These are phyloP conservation scores for Syngnathus scovelli DNA, from an alignment of 2,113 vertebrate species.

Conservation along the genomic window DNA sequence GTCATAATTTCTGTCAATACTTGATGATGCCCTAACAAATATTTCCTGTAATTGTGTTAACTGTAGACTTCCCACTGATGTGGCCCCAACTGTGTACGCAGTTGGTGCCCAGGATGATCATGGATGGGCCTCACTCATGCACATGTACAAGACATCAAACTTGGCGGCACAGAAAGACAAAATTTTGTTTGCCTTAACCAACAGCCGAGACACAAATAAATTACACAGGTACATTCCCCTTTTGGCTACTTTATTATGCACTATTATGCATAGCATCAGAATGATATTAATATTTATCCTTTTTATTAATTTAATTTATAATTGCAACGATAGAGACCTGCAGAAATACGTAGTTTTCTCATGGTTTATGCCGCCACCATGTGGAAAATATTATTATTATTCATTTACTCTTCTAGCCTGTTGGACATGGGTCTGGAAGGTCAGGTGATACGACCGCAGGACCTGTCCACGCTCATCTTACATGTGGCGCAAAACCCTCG, in stretches of 20 bases:
- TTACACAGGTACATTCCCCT: constrained; percentile 49
- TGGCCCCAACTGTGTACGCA: constrained; percentile 66
- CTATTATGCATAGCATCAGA: too few relatives aligned
- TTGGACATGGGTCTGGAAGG: constrained; percentile 69
- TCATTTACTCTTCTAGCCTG: constrained; percentile 43
- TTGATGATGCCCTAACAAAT: constrained; percentile 12
- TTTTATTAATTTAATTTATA: too few relatives aligned
- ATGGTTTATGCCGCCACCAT: constrained; percentile 32
- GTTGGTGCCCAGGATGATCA: constrained; percentile 66
- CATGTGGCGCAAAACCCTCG: constrained; percentile 64
- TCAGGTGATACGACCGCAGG: constrained; percentile 66
- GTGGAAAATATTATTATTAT: constrained; percentile 16
- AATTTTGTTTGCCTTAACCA: constrained; percentile 66
- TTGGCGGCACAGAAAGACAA: constrained; percentile 66
- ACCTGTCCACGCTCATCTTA: constrained; percentile 59
- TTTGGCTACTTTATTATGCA: neutral
- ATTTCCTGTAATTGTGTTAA: constrained; percentile 24
- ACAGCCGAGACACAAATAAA: constrained; percentile 63
- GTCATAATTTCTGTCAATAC: constrained; percentile 1
- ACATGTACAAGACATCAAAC: constrained; percentile 62
- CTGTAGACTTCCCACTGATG: constrained; percentile 68
- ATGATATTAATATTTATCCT: neutral
- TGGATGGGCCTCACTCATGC: constrained; percentile 66
- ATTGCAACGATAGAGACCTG: neutral
- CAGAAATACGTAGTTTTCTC: neutral